These are phyloP conservation scores for Rhabdornis inornatus DNA, from an alignment of 2,113 vertebrate species.

Conservation along the genomic window DNA sequence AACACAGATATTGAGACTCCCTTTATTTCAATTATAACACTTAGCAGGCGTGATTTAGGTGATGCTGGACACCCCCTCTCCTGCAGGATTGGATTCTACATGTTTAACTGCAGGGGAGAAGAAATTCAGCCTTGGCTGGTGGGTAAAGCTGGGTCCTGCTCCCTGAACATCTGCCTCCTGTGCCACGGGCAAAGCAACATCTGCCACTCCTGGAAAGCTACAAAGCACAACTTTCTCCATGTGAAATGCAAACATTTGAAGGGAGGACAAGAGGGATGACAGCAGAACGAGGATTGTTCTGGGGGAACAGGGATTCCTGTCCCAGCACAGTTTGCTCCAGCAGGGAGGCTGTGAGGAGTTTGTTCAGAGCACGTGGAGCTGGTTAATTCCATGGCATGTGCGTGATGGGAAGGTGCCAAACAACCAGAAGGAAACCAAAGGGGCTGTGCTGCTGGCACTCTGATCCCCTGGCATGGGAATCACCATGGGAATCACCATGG, in stretches of 20 bases:
- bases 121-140: neutral
- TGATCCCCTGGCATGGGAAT: neutral
- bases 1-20: conserved; percentile 5
- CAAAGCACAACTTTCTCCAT: neutral
- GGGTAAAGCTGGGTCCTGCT: neutral
- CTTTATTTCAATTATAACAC: neutral
- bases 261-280: neutral
- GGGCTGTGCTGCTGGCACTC: neutral
- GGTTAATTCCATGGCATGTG: fast-evolving
- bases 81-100: neutral
- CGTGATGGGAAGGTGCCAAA: neutral
- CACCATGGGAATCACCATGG: no score
- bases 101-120: neutral
- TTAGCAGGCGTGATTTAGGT: neutral
- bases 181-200: neutral
- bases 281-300: neutral
- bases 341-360: fast-evolving
- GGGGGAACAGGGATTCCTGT: no score
- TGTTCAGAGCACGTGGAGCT: neutral
- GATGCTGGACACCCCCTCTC: neutral
- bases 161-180: neutral
- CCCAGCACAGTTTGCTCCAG: neutral
- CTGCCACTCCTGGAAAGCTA: neutral
- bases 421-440: neutral
- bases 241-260: neutral